Conservation (phyloP, 1,140 invertebrate genomes). For the Colletes gigas region DNA sequence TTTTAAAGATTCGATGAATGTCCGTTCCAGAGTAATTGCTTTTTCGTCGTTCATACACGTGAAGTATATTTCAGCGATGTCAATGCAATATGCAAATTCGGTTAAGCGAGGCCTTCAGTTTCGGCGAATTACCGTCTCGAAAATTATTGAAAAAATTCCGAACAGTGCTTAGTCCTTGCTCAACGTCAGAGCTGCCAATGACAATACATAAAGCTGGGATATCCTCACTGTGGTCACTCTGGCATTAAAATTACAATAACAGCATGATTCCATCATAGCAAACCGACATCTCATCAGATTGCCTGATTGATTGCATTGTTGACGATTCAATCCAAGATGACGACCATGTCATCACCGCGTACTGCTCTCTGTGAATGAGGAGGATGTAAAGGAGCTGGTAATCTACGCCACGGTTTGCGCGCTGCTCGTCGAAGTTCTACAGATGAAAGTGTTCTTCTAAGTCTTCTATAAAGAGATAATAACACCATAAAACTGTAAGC, state of each 20-base stretch:
- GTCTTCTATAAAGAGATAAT: constrained; percentile 85
- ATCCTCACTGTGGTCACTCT: constrained; percentile 48
- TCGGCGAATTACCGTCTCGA: constrained; percentile 43
- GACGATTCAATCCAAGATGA: constrained; percentile 85
- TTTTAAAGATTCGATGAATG: constrained; percentile 66
- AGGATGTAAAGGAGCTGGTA: constrained; percentile 80
- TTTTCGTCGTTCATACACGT: constrained; percentile 22
- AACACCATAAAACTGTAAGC: not conserved
- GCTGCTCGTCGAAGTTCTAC: constrained; percentile 93
- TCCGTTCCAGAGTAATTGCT: constrained; percentile 52
- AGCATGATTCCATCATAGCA: constrained; percentile 11
- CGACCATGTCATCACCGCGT: constrained; percentile 83
- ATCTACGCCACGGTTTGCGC: constrained; percentile 93
- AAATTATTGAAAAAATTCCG: constrained; percentile 32
- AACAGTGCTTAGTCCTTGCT: constrained; percentile 34
- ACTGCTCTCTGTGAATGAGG: constrained; percentile 71
- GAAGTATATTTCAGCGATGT: constrained; percentile 50
- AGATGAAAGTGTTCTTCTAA: constrained; percentile 89
- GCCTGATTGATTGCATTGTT: constrained; percentile 56
- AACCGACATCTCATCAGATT: constrained; percentile 50
- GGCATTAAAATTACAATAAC: constrained; percentile 60
- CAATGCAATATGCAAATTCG: constrained; percentile 45
- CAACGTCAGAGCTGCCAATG: constrained; percentile 49
- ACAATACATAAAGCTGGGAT: constrained; percentile 54
- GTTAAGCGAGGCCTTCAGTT: constrained; percentile 54